Evolutionary conservation across 2,888 invertebrate genomes (phyloP).

Genomic region (Pandemis cinnamomeana): DNA sequence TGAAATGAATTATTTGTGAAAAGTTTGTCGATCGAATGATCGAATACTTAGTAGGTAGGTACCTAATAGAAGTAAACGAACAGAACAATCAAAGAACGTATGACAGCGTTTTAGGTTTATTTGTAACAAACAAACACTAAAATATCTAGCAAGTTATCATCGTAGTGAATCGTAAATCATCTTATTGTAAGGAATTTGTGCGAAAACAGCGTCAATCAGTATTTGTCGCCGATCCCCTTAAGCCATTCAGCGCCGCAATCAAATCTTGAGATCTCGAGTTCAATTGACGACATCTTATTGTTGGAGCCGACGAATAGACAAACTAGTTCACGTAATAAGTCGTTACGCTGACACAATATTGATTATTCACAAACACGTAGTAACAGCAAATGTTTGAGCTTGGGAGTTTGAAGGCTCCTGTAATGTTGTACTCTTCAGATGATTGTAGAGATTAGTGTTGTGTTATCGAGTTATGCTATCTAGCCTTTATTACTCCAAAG

Average conservation of each 20-base stretch:
- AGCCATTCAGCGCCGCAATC: conserved; percentile 25
- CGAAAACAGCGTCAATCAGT: conserved; percentile 21
- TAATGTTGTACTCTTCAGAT: background rate
- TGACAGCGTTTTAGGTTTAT: background rate
- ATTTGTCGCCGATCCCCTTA: conserved; percentile 15
- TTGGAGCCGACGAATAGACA: conserved; percentile 19
- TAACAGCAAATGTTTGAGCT: conserved; percentile 17
- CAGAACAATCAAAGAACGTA: background rate
- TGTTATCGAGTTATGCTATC: background rate
- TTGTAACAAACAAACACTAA: background rate
- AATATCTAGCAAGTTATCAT: background rate
- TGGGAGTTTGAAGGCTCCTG: background rate
- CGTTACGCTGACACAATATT: conserved; percentile 2
- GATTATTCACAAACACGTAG: conserved; percentile 13
- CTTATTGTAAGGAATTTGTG: conserved; percentile 11
- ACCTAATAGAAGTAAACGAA: too few relatives aligned
- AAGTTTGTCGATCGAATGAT: too few relatives aligned
- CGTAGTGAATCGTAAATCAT: conserved; percentile 6
- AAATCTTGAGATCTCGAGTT: conserved; percentile 30
- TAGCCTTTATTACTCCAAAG: too few relatives aligned
- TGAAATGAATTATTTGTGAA: too few relatives aligned
- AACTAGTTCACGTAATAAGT: conserved; percentile 23
- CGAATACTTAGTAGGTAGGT: too few relatives aligned
- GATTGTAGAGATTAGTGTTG: conserved; percentile 1
- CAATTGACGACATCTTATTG: conserved; percentile 22